Evolutionary conservation across 2,888 invertebrate species (phyloP), one percentile per base, ranked within the genome.

Genomic region (Euphydryas editha): DNA sequence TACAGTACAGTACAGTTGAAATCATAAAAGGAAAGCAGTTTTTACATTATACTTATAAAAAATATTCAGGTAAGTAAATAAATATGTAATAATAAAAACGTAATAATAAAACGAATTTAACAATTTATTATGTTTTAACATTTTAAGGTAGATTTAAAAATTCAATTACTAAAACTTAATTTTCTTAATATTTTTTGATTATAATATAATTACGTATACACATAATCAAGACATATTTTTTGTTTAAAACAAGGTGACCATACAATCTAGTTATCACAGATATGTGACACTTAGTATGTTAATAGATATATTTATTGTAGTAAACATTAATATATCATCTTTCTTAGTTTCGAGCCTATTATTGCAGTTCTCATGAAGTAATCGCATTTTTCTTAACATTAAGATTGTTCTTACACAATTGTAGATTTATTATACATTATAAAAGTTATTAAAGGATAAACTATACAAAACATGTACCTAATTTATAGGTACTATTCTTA

Each of bases 191-290:
- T 13, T 39, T 13, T 39, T n/a, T n/a, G n/a, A n/a, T n/a, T 39
- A 39, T 39, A 10, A 6, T 37, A 11, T 30, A 39, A 10, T 1
- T 39, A 39, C 2, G 30, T 30, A 30, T 30, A 30, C 24, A 24
- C 30, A 30, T 30, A 30, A 30, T 30, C 2, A 8, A 5, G 4
- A 11, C 39, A 10, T 37, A 37, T 4, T 47, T 47, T 47, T 18
- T 18, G n/a, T 15, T 15, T 24, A 24, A 21, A 21, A 5, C 7
- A 49, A 21, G 24, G 49, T 21, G 24, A 51, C 15, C 15, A 47
- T 24, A 51, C 20, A 24, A 24, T 51, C 15, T 51, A 24, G 49
- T 51, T 47, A 51, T 51, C 24, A 51, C 21, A 51, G 49, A 24
- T 6, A 21, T 51, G 24, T n/a, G 13, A 5, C 11, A 20, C 1